Evolutionary conservation across 2,888 invertebrate species (phyloP), one percentile per base, ranked within the genome.

Genomic region (Chrysina gloriosa): DNA sequence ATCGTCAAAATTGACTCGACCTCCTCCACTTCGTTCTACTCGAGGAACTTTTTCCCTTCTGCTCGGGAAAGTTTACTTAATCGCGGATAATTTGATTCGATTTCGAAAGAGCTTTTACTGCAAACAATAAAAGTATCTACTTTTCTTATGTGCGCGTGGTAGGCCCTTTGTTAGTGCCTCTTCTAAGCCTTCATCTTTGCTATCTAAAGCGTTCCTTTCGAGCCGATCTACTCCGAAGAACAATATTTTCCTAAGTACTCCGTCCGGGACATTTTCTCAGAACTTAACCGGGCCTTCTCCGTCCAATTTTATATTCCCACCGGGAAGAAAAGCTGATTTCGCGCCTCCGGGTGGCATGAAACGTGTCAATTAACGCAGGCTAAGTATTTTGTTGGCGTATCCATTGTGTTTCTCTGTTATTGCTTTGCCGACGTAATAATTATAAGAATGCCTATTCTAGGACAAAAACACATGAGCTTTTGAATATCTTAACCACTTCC

Each of bases 241-340:
- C 63, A 64, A 64, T 64, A 64, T 64, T 48, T 64, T 64, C 63
- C 50, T 64, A 29, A 36, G 36, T 56, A n/a, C 39, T 23, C 27
- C 11, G 6, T 9, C 2, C 29, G 27, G 16, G 52, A 52, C 16
- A 52, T 29, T 52, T 52, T 52, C 27, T 27, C 14, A 14, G 27
- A 52, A 19, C 31, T 42, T 19, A n/a, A 4, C 42, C 6, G 14
- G 19, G 19, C 42, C 16, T 16, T 14, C 25, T 50, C 27, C 11
- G n/a, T 27, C n/a, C 6, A 21, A 2, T 25, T 50, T 27, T 11
- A 27, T 7, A 9, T 50, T 7, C n/a, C 1, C 27, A 11, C 3
- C 5, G 50, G 27, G n/a, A 50, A 27, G 27, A 27, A 11, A n/a
- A 14, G 27, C 50, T 3, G 2, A 9, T n/a, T 25, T 11, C 19